A percentile compares a stretch with the other conserved stretches of the same genome.
Conservation (phyloP, 2,888 invertebrate species). For the Erebia aethiops region DNA sequence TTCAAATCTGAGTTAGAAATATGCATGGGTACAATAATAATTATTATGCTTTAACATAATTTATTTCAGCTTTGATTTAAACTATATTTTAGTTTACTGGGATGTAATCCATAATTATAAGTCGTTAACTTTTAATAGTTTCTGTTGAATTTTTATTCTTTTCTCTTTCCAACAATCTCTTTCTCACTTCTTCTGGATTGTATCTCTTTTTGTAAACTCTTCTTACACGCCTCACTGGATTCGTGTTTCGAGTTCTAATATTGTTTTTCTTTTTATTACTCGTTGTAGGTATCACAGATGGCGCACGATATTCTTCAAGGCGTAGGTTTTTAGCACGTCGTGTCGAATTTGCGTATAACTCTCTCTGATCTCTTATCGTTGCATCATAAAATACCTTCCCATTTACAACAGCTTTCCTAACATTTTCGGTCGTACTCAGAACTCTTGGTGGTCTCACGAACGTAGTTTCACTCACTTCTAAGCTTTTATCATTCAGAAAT, state of each 20-base stretch:
- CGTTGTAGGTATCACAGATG: conserved; percentile 54
- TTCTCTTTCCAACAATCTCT: conserved; percentile 73
- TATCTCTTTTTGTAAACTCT: conserved; percentile 75
- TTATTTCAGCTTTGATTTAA: conserved; percentile 6
- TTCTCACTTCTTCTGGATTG: conserved; percentile 79
- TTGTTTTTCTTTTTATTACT: conserved; percentile 67
- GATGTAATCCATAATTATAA: neutral
- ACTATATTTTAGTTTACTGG: neutral
- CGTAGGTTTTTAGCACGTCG: conserved; percentile 53
- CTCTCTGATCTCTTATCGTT: conserved; percentile 68
- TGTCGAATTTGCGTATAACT: conserved; percentile 56
- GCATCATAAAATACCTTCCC: conserved; percentile 79
- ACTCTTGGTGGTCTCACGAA: conserved; percentile 73
- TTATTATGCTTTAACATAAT: neutral
- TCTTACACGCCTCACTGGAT: conserved; percentile 72
- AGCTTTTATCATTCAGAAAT: conserved; percentile 60
- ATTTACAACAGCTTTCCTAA: conserved; percentile 73
- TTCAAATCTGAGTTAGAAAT: too few species aligned
- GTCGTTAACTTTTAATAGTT: conserved; percentile 35
- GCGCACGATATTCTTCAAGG: conserved; percentile 55
- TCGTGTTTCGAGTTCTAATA: conserved; percentile 61
- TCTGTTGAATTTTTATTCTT: conserved; percentile 53
- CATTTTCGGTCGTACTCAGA: conserved; percentile 69
- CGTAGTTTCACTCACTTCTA: conserved; percentile 77
- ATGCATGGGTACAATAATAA: too few species aligned